phyloP scores from a whole-genome alignment of 2,797 vertebrate genomes.

The Cynopterus sphinx region DNA sequence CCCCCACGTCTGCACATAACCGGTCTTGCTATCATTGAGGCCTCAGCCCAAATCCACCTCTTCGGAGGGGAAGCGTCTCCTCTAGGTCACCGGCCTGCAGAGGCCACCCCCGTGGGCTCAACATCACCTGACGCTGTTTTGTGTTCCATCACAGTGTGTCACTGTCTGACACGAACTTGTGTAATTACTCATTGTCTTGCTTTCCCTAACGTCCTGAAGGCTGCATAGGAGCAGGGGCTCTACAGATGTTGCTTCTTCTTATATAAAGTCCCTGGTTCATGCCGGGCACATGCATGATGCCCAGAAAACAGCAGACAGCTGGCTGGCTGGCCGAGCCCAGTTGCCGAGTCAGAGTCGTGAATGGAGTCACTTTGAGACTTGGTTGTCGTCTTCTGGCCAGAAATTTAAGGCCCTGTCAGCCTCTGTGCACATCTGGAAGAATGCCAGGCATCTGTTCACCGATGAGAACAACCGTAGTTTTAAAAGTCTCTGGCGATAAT shows the following conservation, averaged over 20 bases:
- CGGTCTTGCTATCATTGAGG: not conserved
- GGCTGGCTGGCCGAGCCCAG: too few relatives aligned
- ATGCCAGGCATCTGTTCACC: not conserved
- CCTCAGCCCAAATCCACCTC: not conserved
- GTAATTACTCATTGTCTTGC: not conserved
- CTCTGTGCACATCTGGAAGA: not conserved
- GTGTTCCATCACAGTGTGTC: not conserved
- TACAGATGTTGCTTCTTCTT: not conserved
- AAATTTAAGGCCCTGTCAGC: not conserved
- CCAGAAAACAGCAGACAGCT: not conserved
- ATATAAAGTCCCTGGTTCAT: not conserved
- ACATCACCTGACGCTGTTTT: not conserved
- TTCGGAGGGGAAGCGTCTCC: not conserved
- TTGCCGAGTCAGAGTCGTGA: not conserved
- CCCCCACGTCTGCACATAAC: not conserved
- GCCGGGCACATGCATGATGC: fast-evolving
- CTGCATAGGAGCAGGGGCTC: not conserved
- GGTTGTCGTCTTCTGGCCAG: not conserved
- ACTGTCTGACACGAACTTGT: not conserved
- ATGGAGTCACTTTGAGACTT: not conserved
- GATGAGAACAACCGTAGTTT: not conserved
- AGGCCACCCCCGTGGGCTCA: fast-evolving
- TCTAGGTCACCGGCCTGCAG: not conserved
- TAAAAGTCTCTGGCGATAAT: not conserved
- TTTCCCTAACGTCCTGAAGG: not conserved